Evolutionary conservation across 2,113 vertebrate genomes (phyloP).

Genomic region (Hiodon alosoides): DNA sequence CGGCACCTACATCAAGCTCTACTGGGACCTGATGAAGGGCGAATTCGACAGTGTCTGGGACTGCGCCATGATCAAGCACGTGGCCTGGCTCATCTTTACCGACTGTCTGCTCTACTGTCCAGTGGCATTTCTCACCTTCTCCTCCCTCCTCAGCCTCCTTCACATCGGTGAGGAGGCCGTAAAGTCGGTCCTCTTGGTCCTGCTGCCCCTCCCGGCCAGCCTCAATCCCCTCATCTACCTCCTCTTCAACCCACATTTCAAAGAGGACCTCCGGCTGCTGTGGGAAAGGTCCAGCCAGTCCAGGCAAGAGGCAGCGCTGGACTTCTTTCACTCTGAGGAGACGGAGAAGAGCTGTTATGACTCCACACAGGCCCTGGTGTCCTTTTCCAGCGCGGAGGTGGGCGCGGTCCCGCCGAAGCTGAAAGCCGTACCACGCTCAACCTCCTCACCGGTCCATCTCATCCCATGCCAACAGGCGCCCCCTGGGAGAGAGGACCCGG

Average conservation of each 20-base stretch:
- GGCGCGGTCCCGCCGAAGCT: conserved; percentile 25
- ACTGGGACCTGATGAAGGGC: conserved; percentile 79
- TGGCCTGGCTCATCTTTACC: conserved; percentile 89
- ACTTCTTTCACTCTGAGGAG: conserved; percentile 63
- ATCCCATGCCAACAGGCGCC: conserved; percentile 65
- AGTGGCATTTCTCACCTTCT: conserved; percentile 87
- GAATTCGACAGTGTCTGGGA: conserved; percentile 82
- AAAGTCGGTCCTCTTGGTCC: conserved; percentile 81
- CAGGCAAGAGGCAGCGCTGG: conserved; percentile 51
- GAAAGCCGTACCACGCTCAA: conserved; percentile 44
- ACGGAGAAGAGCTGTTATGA: conserved; percentile 86
- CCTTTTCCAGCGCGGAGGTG: conserved; percentile 68
- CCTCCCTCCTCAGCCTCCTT: conserved; percentile 79
- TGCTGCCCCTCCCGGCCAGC: conserved; percentile 84
- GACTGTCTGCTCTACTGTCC: conserved; percentile 90
- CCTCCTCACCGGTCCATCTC: conserved; percentile 60
- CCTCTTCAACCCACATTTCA: conserved; percentile 77
- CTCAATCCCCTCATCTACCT: conserved; percentile 89
- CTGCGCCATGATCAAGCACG: conserved; percentile 85
- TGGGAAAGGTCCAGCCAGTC: conserved; percentile 54
- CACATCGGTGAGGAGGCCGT: conserved; percentile 81
- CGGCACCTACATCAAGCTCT: conserved; percentile 81
- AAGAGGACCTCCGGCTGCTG: conserved; percentile 75
- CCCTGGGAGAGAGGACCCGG: conserved; percentile 49
- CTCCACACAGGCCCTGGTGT: conserved; percentile 76